A percentile compares a stretch with the other conserved stretches of the same genome.
phyloP scores from a whole-genome alignment of 2,113 vertebrate species.

The Salvelinus fontinalis region DNA sequence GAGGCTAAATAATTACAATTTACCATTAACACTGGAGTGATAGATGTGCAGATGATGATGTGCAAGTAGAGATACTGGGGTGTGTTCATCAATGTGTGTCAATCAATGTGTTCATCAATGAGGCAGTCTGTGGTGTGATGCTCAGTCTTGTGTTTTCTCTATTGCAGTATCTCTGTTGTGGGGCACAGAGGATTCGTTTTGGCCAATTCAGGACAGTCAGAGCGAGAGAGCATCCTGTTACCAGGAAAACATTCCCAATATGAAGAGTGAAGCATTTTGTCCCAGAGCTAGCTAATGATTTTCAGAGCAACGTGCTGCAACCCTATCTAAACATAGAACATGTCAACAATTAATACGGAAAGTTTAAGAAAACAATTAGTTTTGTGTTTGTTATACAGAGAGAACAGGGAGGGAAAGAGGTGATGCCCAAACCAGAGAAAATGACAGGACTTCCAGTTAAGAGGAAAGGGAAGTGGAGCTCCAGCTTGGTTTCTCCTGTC shows the following conservation, averaged over 20 bases:
- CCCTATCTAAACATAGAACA: constrained; percentile 51
- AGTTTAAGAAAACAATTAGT: constrained; percentile 48
- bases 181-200: no score
- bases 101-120: no score
- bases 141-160: no score
- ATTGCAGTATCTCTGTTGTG: no score
- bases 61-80: no score
- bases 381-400: constrained; percentile 43
- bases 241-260: no score
- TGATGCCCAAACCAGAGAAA: constrained; percentile 27
- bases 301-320: constrained; percentile 14
- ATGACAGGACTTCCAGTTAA: constrained; percentile 53
- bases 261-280: no score
- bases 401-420: not conserved
- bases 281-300: constrained; percentile 1
- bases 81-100: no score
- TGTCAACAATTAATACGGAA: constrained; percentile 66
- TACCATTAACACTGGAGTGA: no score
- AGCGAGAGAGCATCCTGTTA: not conserved
- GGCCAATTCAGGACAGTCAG: not conserved
- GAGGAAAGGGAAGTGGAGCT: constrained; percentile 34
- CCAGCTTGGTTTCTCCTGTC: constrained; percentile 49
- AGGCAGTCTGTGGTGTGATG: no score
- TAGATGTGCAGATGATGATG: no score
- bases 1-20: no score